Evolutionary conservation across 2,888 invertebrate genomes (phyloP).

Genomic region (Drosophila greeni): DNA sequence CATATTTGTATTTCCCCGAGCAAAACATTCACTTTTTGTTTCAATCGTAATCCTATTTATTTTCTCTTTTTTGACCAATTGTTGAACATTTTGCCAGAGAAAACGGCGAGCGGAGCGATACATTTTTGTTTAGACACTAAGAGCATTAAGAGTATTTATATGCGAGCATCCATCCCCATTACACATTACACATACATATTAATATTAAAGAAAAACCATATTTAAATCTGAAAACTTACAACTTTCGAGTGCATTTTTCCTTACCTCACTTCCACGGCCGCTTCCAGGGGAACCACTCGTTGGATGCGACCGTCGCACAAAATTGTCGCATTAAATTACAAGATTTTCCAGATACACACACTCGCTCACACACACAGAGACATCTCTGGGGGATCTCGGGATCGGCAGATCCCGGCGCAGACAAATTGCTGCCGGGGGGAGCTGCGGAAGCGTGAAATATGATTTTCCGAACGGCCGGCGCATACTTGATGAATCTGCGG

Average conservation of each 20-base stretch:
- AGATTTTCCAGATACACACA: constrained; percentile 54
- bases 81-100: constrained; percentile 30
- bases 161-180: constrained; percentile 33
- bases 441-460: constrained; percentile 63
- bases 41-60: constrained; percentile 38
- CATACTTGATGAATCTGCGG: constrained; percentile 71
- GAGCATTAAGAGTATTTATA: constrained; percentile 69
- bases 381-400: constrained; percentile 7
- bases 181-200: constrained; percentile 40
- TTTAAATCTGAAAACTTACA: constrained; percentile 51
- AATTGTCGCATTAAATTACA: constrained; percentile 76
- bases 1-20: constrained; percentile 66
- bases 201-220: constrained; percentile 39
- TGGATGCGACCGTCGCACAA: constrained; percentile 45
- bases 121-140: constrained; percentile 55
- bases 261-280: background rate
- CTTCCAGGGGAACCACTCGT: constrained; percentile 8
- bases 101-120: constrained; percentile 34
- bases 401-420: constrained; percentile 35
- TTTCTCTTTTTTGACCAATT: constrained; percentile 31
- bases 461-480: constrained; percentile 69
- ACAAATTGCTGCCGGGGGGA: constrained; percentile 61
- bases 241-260: constrained; percentile 18
- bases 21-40: constrained; percentile 39
- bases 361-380: constrained; percentile 21